phyloP scores from a whole-genome alignment of 2,113 vertebrate species.

The Equus przewalskii region DNA sequence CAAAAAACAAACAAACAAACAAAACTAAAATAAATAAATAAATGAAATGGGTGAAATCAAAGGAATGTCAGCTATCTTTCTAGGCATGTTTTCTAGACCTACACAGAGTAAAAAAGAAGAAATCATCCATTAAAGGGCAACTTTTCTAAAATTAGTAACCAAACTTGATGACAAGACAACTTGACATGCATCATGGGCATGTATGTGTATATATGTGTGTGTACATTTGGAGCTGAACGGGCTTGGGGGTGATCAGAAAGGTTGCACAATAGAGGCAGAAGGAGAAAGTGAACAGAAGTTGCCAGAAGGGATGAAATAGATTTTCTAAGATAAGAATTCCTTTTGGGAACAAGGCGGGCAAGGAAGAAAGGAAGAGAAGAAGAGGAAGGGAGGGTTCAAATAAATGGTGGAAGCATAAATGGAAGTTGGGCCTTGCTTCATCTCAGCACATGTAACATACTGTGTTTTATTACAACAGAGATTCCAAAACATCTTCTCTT shows the following conservation, averaged over 20 bases:
- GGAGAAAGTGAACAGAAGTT: not conserved
- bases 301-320: not conserved
- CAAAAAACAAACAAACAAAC: too few relatives aligned
- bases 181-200: not conserved
- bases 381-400: not conserved
- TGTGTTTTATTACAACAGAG: not conserved
- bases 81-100: not conserved
- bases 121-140: not conserved
- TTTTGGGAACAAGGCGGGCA: not conserved
- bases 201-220: not conserved
- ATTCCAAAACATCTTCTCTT: not conserved
- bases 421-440: not conserved
- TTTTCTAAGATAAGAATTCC: not conserved
- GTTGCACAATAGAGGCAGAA: not conserved
- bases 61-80: not conserved
- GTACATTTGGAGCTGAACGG: not conserved
- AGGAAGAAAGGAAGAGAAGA: not conserved
- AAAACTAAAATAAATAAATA: too few relatives aligned
- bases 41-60: not conserved
- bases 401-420: not conserved
- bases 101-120: rapidly evolving
- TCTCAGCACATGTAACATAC: not conserved
- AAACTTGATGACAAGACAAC: not conserved
- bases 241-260: not conserved
- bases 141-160: not conserved